phyloP scores from a whole-genome alignment of 2,797 vertebrate species.

The Lerista edwardsae region DNA sequence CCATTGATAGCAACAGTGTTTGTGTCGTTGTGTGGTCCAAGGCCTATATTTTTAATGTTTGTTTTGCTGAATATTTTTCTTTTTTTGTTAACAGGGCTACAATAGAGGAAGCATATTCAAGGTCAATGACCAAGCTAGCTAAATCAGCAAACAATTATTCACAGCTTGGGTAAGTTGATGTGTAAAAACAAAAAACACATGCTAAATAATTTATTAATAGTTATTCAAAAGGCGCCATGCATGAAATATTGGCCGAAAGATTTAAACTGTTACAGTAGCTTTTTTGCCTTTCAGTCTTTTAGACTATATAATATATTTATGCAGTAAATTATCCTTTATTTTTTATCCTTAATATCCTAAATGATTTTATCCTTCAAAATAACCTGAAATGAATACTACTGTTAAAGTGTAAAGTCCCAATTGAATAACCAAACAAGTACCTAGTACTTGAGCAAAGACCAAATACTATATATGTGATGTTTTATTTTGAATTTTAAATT shows the following conservation, averaged over 20 bases:
- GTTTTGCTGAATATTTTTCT: conserved; percentile 44
- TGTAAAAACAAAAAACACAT: conserved; percentile 8
- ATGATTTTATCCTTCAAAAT: too few species aligned
- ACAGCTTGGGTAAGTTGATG: conserved; percentile 89
- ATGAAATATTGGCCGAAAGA: conserved; percentile 1
- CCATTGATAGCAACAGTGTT: conserved; percentile 21
- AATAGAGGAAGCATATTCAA: conserved; percentile 94
- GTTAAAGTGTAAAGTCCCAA: too few species aligned
- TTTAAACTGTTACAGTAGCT: neutral
- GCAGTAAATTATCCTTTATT: too few species aligned
- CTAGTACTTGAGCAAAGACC: neutral
- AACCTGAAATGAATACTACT: too few species aligned
- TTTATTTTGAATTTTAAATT: neutral
- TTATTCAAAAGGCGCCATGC: neutral
- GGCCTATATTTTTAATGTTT: conserved; percentile 32
- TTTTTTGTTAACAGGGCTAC: conserved; percentile 82
- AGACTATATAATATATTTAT: neutral
- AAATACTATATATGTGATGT: neutral
- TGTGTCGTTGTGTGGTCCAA: conserved; percentile 39
- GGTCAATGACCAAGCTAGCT: conserved; percentile 97
- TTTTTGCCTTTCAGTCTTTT: conserved; percentile 8
- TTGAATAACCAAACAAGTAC: too few species aligned
- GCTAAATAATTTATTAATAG: neutral
- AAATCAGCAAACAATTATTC: conserved; percentile 96
- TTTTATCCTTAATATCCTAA: too few species aligned